Evolutionary conservation across 2,797 vertebrate species (phyloP), one percentile per base, ranked within the genome.

Genomic region (Scomberomorus guttatus): DNA sequence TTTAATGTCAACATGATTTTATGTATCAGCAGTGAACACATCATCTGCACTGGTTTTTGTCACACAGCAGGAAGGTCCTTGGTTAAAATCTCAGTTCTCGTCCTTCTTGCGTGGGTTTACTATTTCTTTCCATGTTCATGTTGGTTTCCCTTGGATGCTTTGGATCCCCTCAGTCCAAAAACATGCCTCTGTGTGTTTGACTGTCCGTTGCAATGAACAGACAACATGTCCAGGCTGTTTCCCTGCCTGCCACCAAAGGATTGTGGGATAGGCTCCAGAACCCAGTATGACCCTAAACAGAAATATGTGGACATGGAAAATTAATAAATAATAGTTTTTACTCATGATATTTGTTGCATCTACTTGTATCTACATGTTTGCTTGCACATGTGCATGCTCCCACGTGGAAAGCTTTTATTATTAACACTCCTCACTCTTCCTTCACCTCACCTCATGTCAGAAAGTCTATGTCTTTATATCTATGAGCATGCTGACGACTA

Each of bases 401-500:
- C 55, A 61, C 71, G 50, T 60, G 46, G 9, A 29, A 37, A 57
- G 52, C 68, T 44, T 10, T 64, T 59, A 22, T 63, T 18, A 57
- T 75, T 72, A 71, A 72, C 78, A 52, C 69, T 25, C 44, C 22
- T 2, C 5, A 1, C 60, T 57, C 59, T 60, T 66, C 70, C 61
- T 68, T 70, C 57, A 72, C 24, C 68, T 42, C 62, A 1, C 24
- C 68, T 42, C 62, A 1, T 67, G 66, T 75, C 78, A 87, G 51
- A 75, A 61, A 71, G 44, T 72, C 46, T 24, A 60, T 18, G 66
- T 76, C 82, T 75, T 70, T 88, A 77, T 87, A 87, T 86, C 75
- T 29, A 63, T 46, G 57, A 65, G 75, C 60, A 62, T 87, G 87
- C 87, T 91, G 87, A 92, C 60, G 22, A 75, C 81, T 71, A 82